Base-by-base conservation (phyloP, 2,797 vertebrate genomes). In the Melanitta fusca region DNA sequence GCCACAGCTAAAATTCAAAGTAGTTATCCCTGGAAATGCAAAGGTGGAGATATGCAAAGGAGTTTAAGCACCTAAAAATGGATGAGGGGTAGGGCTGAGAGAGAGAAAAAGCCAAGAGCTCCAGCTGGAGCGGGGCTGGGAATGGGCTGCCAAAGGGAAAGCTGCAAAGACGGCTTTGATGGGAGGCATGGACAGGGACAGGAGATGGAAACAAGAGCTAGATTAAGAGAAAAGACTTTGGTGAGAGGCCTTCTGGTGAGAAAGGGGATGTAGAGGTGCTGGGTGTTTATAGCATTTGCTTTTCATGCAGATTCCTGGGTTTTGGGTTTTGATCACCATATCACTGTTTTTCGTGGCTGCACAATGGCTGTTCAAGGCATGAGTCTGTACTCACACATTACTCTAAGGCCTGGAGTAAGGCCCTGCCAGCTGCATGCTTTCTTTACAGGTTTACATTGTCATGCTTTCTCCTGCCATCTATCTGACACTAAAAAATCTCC, bases 401-500 rank as follows among this genome's bases (percentile, higher is more conserved):
- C 0, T 2, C 22, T 13, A 64, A 80, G 32, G 8, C 64, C 71
- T 70, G 47, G 85, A 84, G 13, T 32, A 69, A 85, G 38, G 16
- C 24, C 6, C 19, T 85, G 22, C 12, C 8, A 58, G 49, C 28
- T 49, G 22, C 62, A 43, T 38, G 32, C 11, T 80, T 2, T 51
- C 54, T 78, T 88, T 53, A 41, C 21, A 83, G 47, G 45, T 73
- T 68, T 82, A 80, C 51, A 60, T 4, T 25, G 80, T 51, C 54
- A n/a, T 39, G 8, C 11, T 74, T 94, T 89, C 68, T 87, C 36
- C 71, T 91, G 17, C 0, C 2, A 39, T 32, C 25, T 32, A 32
- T 82, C 47, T 92, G 78, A 90, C 70, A 80, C 38, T 66, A 60
- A 84, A 93, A 93, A 41, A 27, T 28, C 34, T 91, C 53, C 39